A percentile compares a stretch with the other conserved stretches of the same genome.
Evolutionary conservation across 2,888 invertebrate genomes (phyloP).

Genomic region (Margaritifera margaritifera): DNA sequence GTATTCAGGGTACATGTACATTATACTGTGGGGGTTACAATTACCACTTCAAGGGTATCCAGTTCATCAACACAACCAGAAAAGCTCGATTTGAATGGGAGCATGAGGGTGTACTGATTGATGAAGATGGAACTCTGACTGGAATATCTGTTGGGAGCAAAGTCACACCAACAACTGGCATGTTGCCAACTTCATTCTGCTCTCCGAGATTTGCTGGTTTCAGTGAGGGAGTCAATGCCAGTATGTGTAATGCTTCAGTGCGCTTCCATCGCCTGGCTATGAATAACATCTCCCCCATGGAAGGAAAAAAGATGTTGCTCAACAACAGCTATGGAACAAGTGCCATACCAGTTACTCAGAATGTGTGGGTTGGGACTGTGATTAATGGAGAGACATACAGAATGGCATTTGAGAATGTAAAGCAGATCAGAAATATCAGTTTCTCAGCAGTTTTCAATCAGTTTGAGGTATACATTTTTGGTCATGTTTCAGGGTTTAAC

Average conservation of each 20-base stretch:
- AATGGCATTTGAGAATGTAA: slow-evolving; percentile 56
- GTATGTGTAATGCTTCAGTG: slow-evolving; percentile 51
- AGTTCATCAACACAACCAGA: slow-evolving; percentile 53
- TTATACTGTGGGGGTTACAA: slow-evolving; percentile 57
- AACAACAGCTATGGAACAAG: slow-evolving; percentile 54
- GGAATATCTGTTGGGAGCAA: slow-evolving; percentile 35
- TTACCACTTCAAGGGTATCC: slow-evolving; percentile 37
- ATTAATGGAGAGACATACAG: slow-evolving; percentile 40
- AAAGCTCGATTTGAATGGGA: slow-evolving; percentile 45
- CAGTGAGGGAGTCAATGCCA: slow-evolving; percentile 23
- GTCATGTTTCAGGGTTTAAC: no score
- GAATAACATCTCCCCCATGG: slow-evolving; percentile 57
- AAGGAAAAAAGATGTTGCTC: slow-evolving; percentile 51
- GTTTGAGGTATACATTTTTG: slow-evolving; percentile 48
- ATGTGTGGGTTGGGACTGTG: slow-evolving; percentile 63
- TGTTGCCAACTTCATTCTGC: slow-evolving; percentile 41
- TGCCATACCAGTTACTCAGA: slow-evolving; percentile 41
- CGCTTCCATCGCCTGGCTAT: slow-evolving; percentile 61
- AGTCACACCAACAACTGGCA: slow-evolving; percentile 48
- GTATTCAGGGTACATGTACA: slow-evolving; percentile 54
- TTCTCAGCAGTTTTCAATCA: slow-evolving; percentile 55
- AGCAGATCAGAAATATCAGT: slow-evolving; percentile 63
- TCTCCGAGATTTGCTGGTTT: slow-evolving; percentile 29
- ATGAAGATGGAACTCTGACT: slow-evolving; percentile 62
- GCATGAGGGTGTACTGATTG: slow-evolving; percentile 53